Evolutionary conservation across 2,797 vertebrate species (phyloP).

Genomic region (Pipistrellus pipistrellus): DNA sequence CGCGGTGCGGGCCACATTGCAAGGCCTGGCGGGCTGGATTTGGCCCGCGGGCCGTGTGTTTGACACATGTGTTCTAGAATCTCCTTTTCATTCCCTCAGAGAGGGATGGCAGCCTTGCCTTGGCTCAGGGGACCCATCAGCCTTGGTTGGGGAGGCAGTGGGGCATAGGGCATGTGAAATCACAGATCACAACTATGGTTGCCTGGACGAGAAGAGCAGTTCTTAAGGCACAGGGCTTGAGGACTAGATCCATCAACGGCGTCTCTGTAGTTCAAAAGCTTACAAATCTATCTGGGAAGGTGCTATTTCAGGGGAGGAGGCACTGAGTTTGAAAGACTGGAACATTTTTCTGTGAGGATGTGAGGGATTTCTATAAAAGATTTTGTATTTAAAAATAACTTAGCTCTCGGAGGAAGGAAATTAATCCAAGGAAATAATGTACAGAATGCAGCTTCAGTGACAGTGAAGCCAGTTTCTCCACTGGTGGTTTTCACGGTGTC

Average conservation of each 20-base stretch:
- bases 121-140: background rate
- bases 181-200: background rate
- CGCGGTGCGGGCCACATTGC: too few relatives aligned
- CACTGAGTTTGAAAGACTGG: background rate
- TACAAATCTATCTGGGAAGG: background rate
- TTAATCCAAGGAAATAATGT: slow-evolving; percentile 49
- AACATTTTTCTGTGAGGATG: slow-evolving; percentile 49
- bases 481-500: background rate
- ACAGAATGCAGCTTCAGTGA: background rate
- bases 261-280: slow-evolving; percentile 2
- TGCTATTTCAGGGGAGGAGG: background rate
- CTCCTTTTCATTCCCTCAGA: background rate
- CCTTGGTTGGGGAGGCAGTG: background rate
- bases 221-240: background rate
- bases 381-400: slow-evolving; percentile 66
- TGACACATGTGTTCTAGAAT: background rate
- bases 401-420: slow-evolving; percentile 47
- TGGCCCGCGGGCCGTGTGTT: too few relatives aligned
- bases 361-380: slow-evolving; percentile 50
- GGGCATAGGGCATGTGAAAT: background rate
- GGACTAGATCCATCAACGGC: background rate
- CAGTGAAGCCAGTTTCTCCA: background rate
- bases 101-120: background rate
- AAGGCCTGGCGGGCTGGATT: too few relatives aligned
- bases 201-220: background rate